Conservation (phyloP, 2,797 vertebrate species). For the Chaenodraco wilsoni region DNA sequence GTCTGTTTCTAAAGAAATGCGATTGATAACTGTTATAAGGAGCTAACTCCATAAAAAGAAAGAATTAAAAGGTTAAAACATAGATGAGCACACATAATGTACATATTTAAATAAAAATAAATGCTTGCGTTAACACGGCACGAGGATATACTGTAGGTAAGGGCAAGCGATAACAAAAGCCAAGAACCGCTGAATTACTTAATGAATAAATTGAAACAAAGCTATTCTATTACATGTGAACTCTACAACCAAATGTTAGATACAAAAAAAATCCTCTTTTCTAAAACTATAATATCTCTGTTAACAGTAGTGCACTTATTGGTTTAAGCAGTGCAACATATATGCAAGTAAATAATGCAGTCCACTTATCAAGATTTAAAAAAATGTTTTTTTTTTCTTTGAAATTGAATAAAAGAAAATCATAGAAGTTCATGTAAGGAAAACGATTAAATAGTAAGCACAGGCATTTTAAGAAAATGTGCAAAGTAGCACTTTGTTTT, state of each 20-base stretch:
- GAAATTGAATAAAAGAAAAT: slow-evolving; percentile 82
- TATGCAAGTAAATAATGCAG: slow-evolving; percentile 89
- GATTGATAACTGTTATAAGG: slow-evolving; percentile 73
- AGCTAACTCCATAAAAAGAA: slow-evolving; percentile 73
- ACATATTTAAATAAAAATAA: slow-evolving; percentile 78
- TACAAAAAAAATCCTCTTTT: slow-evolving; percentile 75
- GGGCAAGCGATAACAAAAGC: slow-evolving; percentile 83
- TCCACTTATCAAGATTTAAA: slow-evolving; percentile 86
- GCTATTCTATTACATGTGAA: slow-evolving; percentile 82
- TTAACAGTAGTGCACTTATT: slow-evolving; percentile 91
- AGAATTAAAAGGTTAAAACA: slow-evolving; percentile 70
- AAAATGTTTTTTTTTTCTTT: slow-evolving; percentile 75
- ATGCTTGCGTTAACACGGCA: slow-evolving; percentile 82
- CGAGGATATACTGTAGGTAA: slow-evolving; percentile 79
- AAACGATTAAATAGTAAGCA: slow-evolving; percentile 86
- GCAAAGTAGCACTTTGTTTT: slow-evolving; percentile 84
- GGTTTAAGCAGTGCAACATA: slow-evolving; percentile 91
- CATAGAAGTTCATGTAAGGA: slow-evolving; percentile 80
- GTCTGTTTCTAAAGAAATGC: slow-evolving; percentile 73
- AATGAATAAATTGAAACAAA: slow-evolving; percentile 80
- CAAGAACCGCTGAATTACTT: slow-evolving; percentile 79
- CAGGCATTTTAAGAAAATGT: slow-evolving; percentile 87
- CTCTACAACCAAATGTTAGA: slow-evolving; percentile 83
- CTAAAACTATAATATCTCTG: slow-evolving; percentile 87
- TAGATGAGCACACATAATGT: slow-evolving; percentile 78